Evolutionary conservation across 2,797 vertebrate genomes (phyloP).

Genomic region (Synanceia verrucosa): DNA sequence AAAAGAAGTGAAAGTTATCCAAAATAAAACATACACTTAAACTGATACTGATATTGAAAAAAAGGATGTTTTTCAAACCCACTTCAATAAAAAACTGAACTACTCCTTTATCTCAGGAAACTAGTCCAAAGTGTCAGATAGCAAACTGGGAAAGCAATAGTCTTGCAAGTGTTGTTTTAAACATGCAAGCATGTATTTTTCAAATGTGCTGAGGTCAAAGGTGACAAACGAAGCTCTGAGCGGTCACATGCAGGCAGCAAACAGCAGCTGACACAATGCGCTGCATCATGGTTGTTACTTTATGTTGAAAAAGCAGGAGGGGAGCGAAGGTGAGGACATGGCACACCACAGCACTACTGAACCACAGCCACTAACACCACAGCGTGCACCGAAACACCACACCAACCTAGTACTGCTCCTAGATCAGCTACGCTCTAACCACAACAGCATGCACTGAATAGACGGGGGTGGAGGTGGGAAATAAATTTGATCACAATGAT

Average conservation of each 20-base stretch:
- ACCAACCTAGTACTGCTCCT: conserved; percentile 8
- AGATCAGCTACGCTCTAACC: conserved; percentile 10
- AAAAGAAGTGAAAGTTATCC: too few species aligned
- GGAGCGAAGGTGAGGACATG: conserved; percentile 39
- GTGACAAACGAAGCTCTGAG: background rate
- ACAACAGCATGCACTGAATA: conserved; percentile 49
- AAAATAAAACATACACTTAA: too few species aligned
- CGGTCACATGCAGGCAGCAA: conserved; percentile 4
- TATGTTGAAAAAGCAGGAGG: background rate
- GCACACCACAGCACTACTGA: conserved; percentile 71
- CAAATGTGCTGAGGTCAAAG: background rate
- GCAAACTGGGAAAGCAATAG: background rate
- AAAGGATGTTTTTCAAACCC: too few species aligned
- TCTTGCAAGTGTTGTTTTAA: background rate
- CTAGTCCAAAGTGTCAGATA: background rate
- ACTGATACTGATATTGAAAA: too few species aligned
- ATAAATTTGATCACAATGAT: background rate
- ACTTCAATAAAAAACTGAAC: background rate
- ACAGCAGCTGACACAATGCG: background rate
- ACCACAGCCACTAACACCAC: conserved; percentile 69
- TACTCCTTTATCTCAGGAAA: conserved; percentile 6
- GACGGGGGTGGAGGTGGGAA: background rate
- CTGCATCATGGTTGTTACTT: background rate
- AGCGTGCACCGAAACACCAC: conserved; percentile 56
- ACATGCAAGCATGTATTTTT: background rate